phyloP scores from a whole-genome alignment of 1,140 invertebrate species.

The Brachionus rubens region DNA sequence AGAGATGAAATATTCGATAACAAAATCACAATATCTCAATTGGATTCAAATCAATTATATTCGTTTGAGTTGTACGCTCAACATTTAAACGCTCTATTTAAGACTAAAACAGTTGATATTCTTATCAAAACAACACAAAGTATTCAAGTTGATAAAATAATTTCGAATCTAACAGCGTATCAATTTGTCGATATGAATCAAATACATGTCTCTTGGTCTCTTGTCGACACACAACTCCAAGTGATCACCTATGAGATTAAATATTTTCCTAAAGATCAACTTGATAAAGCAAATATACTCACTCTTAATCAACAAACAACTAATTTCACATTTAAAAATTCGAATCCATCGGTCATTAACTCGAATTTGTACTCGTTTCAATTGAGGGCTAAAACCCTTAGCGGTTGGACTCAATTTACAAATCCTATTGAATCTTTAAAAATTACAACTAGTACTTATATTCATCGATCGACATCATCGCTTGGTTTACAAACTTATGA shows the following conservation, averaged over 20 bases:
- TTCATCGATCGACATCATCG: conserved; percentile 1
- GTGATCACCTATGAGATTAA: conserved; percentile 12
- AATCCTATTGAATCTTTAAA: conserved; percentile 3
- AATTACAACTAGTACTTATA: neutral
- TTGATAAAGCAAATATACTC: neutral
- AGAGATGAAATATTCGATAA: conserved; percentile 19
- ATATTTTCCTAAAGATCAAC: conserved; percentile 4
- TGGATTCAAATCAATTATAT: conserved; percentile 18
- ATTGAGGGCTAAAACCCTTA: neutral
- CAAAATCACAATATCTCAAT: neutral
- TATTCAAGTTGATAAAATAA: neutral
- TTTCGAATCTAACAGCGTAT: conserved; percentile 25
- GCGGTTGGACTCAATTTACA: conserved; percentile 14
- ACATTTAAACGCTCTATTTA: conserved; percentile 8
- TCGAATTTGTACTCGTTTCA: conserved; percentile 33
- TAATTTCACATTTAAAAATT: conserved; percentile 46
- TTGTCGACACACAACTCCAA: neutral
- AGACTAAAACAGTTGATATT: conserved; percentile 25
- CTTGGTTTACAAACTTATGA: neutral
- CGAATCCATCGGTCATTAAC: neutral
- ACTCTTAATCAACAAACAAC: neutral
- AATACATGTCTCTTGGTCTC: conserved; percentile 5
- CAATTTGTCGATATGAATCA: conserved; percentile 41
- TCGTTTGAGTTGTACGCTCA: conserved; percentile 37
- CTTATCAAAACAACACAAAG: neutral